Evolutionary conservation across 2,797 vertebrate species (phyloP), one percentile per base, ranked within the genome.

Genomic region (Paguma larvata): DNA sequence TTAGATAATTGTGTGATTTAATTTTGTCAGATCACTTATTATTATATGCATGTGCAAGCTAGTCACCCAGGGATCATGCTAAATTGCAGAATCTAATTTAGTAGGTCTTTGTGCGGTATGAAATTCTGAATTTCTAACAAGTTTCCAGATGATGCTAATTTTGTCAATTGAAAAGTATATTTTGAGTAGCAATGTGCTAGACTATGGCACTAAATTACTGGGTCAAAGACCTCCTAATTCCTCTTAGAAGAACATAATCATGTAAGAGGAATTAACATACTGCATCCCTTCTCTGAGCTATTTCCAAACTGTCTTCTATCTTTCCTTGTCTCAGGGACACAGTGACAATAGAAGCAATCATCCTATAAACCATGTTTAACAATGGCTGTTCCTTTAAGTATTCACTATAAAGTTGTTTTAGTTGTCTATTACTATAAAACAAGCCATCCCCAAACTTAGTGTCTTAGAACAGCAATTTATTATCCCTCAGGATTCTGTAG

Each of bases 61-160:
- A 51, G 63, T 91, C n/a, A 51, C 21, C 32, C 62, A 91, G 56
- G 6, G 12, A 93, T 80, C 41, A 11, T 75, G 30, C n/a, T 63
- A 77, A 96, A 80, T 72, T 77, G 27, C 16, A 96, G 6, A 32
- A 78, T 94, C 19, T 84, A 78, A 85, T 41, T 88, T 72, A 77
- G 16, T 53, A 70, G 34, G 16, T 90, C 16, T 92, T 56, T 51
- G 13, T 59, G 68, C 46, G 3, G 19, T 6, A n/a, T 72, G 13
- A 93, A 87, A 95, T 68, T 85, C 27, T 46, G 6, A 73, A 72
- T 63, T 92, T 87, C 51, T 62, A 92, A 75, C 12, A 90, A 67
- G n/a, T 6, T 90, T 80, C n/a, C 14, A 96, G 62, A 67, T 44
- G 48, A 83, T 44, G 27, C 10, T 83, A 34, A 89, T 59, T 91